A percentile compares a stretch with the other conserved stretches of the same genome.
Conservation (phyloP, 1,140 invertebrate species). For the Batillaria attramentaria region DNA sequence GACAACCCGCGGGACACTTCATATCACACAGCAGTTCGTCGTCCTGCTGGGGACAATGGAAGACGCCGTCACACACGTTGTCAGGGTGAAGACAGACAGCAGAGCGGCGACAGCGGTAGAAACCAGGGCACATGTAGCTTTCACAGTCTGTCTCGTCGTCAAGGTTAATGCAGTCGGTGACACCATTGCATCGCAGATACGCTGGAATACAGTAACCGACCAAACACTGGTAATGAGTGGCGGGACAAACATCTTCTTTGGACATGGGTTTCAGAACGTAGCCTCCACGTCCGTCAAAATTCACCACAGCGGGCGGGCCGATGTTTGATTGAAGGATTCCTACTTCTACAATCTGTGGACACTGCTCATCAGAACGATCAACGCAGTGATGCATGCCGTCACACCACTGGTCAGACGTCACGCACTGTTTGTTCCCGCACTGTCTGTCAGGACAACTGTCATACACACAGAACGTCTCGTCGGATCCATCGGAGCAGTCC, state of each 20-base stretch:
- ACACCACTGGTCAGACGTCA: background rate
- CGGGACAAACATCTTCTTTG: constrained; percentile 7
- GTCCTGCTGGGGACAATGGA: constrained; percentile 32
- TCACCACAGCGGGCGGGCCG: constrained; percentile 30
- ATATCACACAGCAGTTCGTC: constrained; percentile 29
- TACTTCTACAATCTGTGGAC: too few species aligned
- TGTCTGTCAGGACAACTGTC: background rate
- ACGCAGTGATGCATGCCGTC: constrained; percentile 38
- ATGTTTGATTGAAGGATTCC: too few species aligned
- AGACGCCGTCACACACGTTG: constrained; percentile 34
- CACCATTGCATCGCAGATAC: constrained; percentile 39
- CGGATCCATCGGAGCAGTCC: constrained; percentile 25
- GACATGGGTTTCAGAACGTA: constrained; percentile 8
- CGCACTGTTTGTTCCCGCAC: constrained; percentile 9
- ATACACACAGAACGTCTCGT: constrained; percentile 11
- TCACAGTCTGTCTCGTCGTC: constrained; percentile 36
- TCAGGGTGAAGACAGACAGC: constrained; percentile 30
- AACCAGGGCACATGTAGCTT: constrained; percentile 28
- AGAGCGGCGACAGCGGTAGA: constrained; percentile 26
- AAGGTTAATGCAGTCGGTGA: constrained; percentile 28
- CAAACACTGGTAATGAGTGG: constrained; percentile 24
- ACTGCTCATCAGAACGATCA: constrained; percentile 36
- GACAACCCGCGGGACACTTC: constrained; percentile 5
- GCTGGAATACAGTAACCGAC: constrained; percentile 28
- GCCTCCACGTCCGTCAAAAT: constrained; percentile 27